A percentile compares a stretch with the other conserved stretches of the same genome.
Conservation (phyloP, 1,140 invertebrate genomes). For the Leptopilina clavipes region DNA sequence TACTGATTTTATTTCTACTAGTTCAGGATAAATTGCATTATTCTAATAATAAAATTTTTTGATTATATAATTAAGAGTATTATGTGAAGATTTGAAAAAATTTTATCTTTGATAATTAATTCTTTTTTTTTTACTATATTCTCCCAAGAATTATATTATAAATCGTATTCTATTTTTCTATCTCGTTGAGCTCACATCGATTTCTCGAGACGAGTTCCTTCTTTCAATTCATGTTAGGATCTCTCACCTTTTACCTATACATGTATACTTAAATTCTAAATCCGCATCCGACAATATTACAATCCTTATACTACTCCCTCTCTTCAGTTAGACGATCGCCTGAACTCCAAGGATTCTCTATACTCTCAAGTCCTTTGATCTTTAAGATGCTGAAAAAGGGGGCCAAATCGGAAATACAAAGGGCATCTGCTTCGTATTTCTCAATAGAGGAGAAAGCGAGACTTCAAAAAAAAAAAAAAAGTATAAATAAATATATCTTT, state of each 20-base stretch:
- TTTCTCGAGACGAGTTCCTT: background rate
- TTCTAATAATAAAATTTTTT: too few relatives aligned
- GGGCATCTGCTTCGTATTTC: conserved; percentile 13
- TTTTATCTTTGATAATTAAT: too few relatives aligned
- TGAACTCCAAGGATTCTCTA: background rate
- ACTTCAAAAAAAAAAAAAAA: conserved; percentile 15
- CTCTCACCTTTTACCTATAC: conserved; percentile 34
- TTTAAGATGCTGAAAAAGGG: conserved; percentile 19
- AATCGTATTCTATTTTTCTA: background rate
- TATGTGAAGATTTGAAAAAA: too few relatives aligned
- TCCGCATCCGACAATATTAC: background rate
- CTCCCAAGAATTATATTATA: background rate
- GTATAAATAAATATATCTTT: conserved; percentile 21
- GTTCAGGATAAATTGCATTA: too few relatives aligned
- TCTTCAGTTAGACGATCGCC: background rate
- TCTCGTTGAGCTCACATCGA: conserved; percentile 24
- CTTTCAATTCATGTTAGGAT: conserved; percentile 37
- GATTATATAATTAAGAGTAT: too few relatives aligned
- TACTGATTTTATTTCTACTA: too few relatives aligned
- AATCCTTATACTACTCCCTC: background rate
- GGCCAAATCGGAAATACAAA: conserved; percentile 27
- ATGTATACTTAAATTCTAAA: conserved; percentile 18
- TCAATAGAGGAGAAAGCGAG: conserved; percentile 22
- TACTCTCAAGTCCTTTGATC: conserved; percentile 19
- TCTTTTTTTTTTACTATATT: too few relatives aligned